Percentiles rank a stretch among this genome's conserved stretches.
Evolutionary conservation across 2,113 vertebrate species (phyloP).

Genomic region (Corythaixoides concolor): DNA sequence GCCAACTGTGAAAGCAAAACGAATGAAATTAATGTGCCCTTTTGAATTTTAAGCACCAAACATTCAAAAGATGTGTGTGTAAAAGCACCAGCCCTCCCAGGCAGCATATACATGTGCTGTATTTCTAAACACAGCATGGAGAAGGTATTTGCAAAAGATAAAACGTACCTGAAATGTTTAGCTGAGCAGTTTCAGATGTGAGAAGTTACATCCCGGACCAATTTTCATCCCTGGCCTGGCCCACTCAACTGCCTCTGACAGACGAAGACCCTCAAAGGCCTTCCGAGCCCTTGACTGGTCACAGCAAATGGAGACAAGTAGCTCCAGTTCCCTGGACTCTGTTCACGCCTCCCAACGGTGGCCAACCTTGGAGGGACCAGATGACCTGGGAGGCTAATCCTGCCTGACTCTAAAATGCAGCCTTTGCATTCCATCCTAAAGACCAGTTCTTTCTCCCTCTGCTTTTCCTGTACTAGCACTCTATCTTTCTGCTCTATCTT

Average conservation of each 20-base stretch:
- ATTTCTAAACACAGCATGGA: background rate
- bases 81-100: background rate
- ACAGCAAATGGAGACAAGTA: background rate
- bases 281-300: background rate
- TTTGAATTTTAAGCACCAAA: background rate
- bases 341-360: background rate
- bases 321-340: background rate
- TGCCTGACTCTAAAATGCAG: background rate
- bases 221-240: background rate
- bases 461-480: background rate
- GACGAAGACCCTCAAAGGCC: background rate
- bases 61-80: background rate
- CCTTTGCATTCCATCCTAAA: background rate
- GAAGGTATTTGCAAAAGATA: background rate
- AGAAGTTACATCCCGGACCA: background rate
- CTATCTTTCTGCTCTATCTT: background rate
- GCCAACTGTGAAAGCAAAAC: background rate
- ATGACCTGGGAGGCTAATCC: background rate
- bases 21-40: background rate
- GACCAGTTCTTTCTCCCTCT: background rate
- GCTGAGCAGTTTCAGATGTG: background rate
- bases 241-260: background rate
- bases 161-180: background rate
- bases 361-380: background rate
- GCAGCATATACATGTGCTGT: background rate